A percentile compares a stretch with the other conserved stretches of the same genome.
Conservation (phyloP, 2,797 vertebrate species). For the Ara ararauna region DNA sequence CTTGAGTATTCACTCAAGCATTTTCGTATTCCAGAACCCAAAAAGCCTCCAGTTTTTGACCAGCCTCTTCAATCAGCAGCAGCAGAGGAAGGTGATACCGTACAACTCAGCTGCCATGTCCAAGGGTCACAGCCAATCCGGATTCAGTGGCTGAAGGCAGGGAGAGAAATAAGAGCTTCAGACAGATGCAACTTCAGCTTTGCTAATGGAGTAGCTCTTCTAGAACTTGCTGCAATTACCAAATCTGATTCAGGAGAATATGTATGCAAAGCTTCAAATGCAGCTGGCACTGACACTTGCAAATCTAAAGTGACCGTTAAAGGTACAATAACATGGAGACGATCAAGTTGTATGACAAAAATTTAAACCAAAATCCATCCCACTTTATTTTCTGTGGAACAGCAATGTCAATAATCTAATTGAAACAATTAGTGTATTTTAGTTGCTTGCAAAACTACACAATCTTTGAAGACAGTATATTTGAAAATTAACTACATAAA, state of each 20-base stretch:
- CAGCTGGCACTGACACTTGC: constrained; percentile 89
- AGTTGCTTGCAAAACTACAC: neutral
- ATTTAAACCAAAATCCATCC: neutral
- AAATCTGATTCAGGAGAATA: constrained; percentile 91
- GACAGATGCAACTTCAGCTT: constrained; percentile 89
- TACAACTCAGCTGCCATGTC: constrained; percentile 90
- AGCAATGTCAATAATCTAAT: neutral
- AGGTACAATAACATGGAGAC: constrained; percentile 80
- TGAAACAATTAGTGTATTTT: neutral
- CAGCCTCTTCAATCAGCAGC: constrained; percentile 86
- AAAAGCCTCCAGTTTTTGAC: constrained; percentile 92
- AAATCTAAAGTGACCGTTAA: constrained; percentile 92
- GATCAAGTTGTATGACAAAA: neutral
- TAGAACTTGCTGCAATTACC: constrained; percentile 84
- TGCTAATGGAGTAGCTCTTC: constrained; percentile 85
- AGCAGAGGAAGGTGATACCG: constrained; percentile 83
- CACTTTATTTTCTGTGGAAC: neutral
- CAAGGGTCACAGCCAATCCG: constrained; percentile 89
- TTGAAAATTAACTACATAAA: neutral
- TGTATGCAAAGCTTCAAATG: constrained; percentile 94
- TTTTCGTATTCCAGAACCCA: constrained; percentile 84
- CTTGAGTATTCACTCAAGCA: constrained; percentile 25
- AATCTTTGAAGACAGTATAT: neutral
- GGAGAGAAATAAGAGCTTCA: constrained; percentile 87
- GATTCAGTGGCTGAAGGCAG: constrained; percentile 95